These are phyloP conservation scores for Meganola albula DNA, from an alignment of 2,888 invertebrate genomes.

Conservation along the genomic window DNA sequence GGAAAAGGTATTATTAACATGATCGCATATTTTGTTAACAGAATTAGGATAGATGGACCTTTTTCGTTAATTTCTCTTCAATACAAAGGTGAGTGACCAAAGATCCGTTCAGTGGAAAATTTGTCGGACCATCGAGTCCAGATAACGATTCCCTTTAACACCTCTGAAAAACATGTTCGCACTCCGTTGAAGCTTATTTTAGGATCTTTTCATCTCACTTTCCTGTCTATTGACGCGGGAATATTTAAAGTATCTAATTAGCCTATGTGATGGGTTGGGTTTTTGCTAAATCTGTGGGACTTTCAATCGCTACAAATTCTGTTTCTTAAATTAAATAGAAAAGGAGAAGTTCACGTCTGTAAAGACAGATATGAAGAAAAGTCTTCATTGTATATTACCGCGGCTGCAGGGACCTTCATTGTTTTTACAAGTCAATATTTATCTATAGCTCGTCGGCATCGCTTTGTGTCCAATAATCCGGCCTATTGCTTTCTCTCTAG, in stretches of 20 bases:
- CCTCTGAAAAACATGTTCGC: constrained; percentile 74
- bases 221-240: constrained; percentile 60
- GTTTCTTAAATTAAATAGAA: too few relatives aligned
- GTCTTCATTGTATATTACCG: constrained; percentile 41
- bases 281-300: too few relatives aligned
- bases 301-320: too few relatives aligned
- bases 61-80: constrained; percentile 67
- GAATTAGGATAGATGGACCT: constrained; percentile 64
- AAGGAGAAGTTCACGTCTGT: too few relatives aligned
- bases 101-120: constrained; percentile 74
- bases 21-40: constrained; percentile 49
- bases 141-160: constrained; percentile 68
- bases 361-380: too few relatives aligned
- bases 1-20: constrained; percentile 37
- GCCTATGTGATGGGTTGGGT: constrained; percentile 24
- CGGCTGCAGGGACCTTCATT: constrained; percentile 48
- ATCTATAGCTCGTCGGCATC: constrained; percentile 61
- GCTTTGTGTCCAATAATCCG: constrained; percentile 65
- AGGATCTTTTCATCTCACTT: constrained; percentile 71
- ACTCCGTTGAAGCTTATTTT: constrained; percentile 71
- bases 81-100: constrained; percentile 68
- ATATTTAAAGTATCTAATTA: constrained; percentile 43
- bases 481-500: constrained; percentile 59
- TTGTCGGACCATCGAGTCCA: constrained; percentile 71
- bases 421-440: constrained; percentile 78